These are phyloP conservation scores for Stegana nigrithorax DNA, from an alignment of 2,888 invertebrate genomes.

Conservation along the genomic window DNA sequence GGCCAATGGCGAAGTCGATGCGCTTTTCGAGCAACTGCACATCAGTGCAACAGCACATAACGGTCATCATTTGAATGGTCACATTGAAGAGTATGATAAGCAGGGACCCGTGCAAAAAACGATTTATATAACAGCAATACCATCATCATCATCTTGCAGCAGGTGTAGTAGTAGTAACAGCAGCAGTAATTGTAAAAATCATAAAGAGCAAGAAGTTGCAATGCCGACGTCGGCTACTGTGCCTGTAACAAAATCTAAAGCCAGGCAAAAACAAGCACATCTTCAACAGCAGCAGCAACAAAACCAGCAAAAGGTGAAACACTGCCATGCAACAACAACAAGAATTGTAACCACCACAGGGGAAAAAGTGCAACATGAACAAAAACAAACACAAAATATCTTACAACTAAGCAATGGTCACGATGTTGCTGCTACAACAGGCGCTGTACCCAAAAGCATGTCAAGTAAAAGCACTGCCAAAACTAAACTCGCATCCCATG, in stretches of 20 bases:
- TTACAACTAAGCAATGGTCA: constrained; percentile 47
- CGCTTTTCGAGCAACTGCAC: neutral
- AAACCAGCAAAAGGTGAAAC: neutral
- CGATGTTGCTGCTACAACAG: constrained; percentile 19
- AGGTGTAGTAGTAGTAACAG: neutral
- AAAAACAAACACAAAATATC: neutral
- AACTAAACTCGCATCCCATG: neutral
- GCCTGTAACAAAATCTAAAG: constrained; percentile 1
- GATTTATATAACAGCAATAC: neutral
- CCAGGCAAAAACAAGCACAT: neutral
- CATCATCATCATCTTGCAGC: neutral
- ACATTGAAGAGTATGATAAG: too few species aligned
- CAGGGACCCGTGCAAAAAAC: neutral
- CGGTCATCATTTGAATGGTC: neutral
- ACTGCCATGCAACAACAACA: constrained; percentile 14
- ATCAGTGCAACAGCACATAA: neutral
- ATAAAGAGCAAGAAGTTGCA: neutral
- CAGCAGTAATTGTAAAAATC: neutral
- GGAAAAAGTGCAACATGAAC: constrained; percentile 1
- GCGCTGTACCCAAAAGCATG: constrained; percentile 22
- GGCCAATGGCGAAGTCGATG: neutral
- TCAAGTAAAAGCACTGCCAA: constrained; percentile 51
- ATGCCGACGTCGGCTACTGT: neutral
- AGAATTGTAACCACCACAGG: neutral
- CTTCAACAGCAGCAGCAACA: neutral